phyloP scores from a whole-genome alignment of 2,113 vertebrate species.

The Bubo scandiacus region DNA sequence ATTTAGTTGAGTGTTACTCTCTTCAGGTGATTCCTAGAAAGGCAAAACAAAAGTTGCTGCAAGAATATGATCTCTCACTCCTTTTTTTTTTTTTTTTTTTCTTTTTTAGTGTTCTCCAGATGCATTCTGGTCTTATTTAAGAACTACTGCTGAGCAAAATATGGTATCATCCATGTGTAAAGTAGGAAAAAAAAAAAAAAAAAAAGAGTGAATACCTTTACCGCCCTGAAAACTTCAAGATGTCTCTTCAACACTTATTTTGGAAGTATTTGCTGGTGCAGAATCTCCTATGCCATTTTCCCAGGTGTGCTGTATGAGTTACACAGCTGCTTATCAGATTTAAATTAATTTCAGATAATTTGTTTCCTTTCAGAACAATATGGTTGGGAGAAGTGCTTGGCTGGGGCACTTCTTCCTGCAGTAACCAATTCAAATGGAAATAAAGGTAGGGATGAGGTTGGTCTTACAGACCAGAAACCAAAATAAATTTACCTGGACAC shows the following conservation, averaged over 20 bases:
- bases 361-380: neutral
- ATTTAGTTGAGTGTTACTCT: neutral
- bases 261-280: constrained; percentile 25
- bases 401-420: neutral
- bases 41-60: neutral
- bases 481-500: neutral
- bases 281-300: neutral
- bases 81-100: neutral
- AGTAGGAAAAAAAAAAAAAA: neutral
- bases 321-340: neutral
- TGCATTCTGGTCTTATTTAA: neutral
- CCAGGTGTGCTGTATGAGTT: neutral
- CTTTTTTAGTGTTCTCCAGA: neutral
- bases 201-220: neutral
- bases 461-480: neutral
- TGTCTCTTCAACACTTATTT: neutral
- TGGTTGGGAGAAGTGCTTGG: neutral
- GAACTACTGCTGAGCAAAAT: neutral
- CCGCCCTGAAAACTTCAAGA: neutral
- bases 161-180: neutral
- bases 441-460: neutral
- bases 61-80: neutral
- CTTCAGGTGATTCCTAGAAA: neutral
- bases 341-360: neutral
- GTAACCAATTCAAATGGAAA: neutral